phyloP scores from a whole-genome alignment of 2,113 vertebrate species.

The Paratilapia polleni region DNA sequence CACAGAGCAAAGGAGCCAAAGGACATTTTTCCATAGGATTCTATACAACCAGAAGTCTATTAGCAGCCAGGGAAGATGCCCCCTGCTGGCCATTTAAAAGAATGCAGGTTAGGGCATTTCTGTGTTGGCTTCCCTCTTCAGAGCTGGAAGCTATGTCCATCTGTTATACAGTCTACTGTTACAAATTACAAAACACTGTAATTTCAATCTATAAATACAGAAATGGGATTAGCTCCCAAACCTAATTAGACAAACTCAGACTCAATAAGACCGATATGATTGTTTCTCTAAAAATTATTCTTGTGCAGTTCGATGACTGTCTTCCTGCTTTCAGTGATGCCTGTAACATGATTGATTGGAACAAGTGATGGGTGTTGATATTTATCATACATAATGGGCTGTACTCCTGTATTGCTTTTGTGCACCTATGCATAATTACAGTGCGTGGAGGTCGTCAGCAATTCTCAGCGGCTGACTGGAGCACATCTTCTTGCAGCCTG shows the following conservation, averaged over 20 bases:
- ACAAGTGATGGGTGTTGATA: background rate
- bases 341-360: background rate
- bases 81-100: background rate
- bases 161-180: background rate
- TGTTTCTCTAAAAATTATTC: background rate
- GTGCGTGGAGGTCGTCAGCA: background rate
- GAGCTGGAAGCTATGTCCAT: background rate
- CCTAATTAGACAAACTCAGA: background rate
- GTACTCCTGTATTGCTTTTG: background rate
- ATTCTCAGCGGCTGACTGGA: background rate
- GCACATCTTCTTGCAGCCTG: background rate
- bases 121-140: too few relatives aligned
- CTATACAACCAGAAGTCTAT: background rate
- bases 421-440: background rate
- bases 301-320: background rate
- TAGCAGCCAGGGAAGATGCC: background rate
- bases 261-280: background rate
- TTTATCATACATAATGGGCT: background rate
- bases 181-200: too few relatives aligned
- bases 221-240: background rate
- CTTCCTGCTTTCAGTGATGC: background rate
- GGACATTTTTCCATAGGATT: background rate
- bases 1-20: too few relatives aligned
- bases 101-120: background rate
- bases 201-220: background rate